Evolutionary conservation across 2,888 invertebrate genomes (phyloP).

Genomic region (Cryptus armator): DNA sequence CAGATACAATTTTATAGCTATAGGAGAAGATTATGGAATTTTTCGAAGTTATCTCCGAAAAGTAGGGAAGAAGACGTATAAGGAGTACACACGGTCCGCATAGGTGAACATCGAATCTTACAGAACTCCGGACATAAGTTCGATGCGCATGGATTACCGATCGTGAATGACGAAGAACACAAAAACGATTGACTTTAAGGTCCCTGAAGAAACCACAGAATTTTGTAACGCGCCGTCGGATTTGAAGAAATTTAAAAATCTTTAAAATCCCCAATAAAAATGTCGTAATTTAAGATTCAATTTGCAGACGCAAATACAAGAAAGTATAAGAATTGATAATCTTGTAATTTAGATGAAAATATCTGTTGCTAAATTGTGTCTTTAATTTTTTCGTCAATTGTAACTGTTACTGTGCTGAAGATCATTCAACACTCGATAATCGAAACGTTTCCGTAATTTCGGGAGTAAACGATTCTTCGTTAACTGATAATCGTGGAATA

Average conservation of each 20-base stretch:
- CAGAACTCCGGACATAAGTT: not conserved
- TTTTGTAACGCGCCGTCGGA: not conserved
- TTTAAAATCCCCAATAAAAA: not conserved
- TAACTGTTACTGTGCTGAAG: too few relatives aligned
- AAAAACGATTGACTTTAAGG: constrained; percentile 26
- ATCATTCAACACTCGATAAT: too few relatives aligned
- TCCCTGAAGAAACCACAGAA: not conserved
- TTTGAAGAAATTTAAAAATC: not conserved
- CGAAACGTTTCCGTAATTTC: too few relatives aligned
- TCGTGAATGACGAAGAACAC: constrained; percentile 8
- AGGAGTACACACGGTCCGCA: not conserved
- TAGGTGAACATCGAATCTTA: constrained; percentile 14
- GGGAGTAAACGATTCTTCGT: too few relatives aligned
- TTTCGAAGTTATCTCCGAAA: not conserved
- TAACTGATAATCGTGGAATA: too few relatives aligned
- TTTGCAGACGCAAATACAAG: not conserved
- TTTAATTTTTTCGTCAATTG: too few relatives aligned
- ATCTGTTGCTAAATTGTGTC: too few relatives aligned
- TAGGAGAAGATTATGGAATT: constrained; percentile 8
- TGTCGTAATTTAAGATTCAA: not conserved
- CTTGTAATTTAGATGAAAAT: too few relatives aligned
- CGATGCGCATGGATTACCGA: not conserved
- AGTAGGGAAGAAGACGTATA: not conserved
- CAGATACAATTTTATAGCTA: constrained; percentile 12
- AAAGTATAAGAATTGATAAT: too few relatives aligned